phyloP scores from a whole-genome alignment of 2,113 vertebrate species.

The Micronycteris hirsuta region DNA sequence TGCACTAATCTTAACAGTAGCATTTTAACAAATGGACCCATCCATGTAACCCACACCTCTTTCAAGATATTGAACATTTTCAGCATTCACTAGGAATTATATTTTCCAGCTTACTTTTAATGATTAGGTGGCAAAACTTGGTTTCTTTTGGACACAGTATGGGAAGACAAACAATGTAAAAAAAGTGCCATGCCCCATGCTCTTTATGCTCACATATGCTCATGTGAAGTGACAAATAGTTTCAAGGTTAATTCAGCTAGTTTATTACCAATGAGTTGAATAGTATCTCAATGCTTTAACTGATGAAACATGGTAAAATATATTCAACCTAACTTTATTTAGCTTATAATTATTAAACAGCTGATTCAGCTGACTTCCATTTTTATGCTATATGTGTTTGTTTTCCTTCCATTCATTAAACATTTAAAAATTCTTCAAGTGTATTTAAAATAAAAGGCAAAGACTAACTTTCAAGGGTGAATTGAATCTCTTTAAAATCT shows the following conservation, averaged over 20 bases:
- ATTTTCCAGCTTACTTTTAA: neutral
- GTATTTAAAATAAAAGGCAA: constrained; percentile 8
- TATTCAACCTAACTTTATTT: neutral
- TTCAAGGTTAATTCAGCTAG: neutral
- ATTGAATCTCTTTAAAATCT: neutral
- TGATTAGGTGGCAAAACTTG: neutral
- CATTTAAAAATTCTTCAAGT: neutral
- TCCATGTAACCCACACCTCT: neutral
- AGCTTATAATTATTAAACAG: neutral
- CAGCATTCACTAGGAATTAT: neutral
- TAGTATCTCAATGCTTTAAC: neutral
- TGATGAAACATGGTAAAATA: neutral
- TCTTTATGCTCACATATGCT: neutral
- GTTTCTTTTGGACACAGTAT: neutral
- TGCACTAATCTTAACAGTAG: neutral
- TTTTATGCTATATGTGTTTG: neutral
- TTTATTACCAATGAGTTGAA: neutral
- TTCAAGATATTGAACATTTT: neutral
- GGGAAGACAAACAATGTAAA: neutral
- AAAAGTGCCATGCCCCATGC: neutral
- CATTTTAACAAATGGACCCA: neutral
- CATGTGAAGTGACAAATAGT: neutral
- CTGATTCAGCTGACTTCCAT: neutral
- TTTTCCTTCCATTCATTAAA: constrained; percentile 3
- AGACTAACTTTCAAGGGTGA: neutral